phyloP scores from a whole-genome alignment of 2,888 invertebrate species.

The Cephus rjabovi region DNA sequence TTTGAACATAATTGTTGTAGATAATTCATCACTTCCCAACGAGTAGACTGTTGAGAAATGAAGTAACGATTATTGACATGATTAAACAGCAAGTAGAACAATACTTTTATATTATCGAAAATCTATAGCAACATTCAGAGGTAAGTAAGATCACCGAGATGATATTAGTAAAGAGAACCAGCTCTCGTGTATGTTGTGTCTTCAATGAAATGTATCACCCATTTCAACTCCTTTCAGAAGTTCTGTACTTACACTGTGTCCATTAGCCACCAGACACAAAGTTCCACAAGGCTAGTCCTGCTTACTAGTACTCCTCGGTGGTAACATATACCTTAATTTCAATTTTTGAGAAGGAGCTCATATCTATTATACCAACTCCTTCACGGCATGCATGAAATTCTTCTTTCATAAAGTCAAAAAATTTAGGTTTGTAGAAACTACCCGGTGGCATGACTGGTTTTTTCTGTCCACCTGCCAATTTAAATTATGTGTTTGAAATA shows the following conservation, averaged over 20 bases:
- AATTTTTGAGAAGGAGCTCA: constrained; percentile 83
- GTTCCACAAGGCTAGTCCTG: no score
- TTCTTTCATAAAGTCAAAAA: constrained; percentile 76
- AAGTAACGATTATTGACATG: constrained; percentile 6
- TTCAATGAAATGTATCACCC: not conserved
- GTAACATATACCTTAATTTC: constrained; percentile 73
- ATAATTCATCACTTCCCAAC: constrained; percentile 72
- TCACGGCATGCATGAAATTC: constrained; percentile 81
- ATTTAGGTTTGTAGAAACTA: constrained; percentile 77
- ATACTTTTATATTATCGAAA: not conserved
- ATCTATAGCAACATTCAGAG: constrained; percentile 17
- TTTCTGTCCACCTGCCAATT: constrained; percentile 64
- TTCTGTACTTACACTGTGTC: not conserved
- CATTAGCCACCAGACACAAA: no score
- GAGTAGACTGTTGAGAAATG: constrained; percentile 68
- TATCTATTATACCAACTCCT: constrained; percentile 82
- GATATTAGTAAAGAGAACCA: not conserved
- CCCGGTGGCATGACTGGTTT: constrained; percentile 71
- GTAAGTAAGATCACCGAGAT: constrained; percentile 5
- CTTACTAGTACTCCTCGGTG: no score
- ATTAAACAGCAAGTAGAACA: not conserved
- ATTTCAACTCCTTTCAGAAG: not conserved
- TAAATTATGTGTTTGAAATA: constrained; percentile 7
- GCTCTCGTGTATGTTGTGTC: not conserved
- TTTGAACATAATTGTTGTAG: constrained; percentile 77